Evolutionary conservation across 2,797 vertebrate species (phyloP), one percentile per base, ranked within the genome.

Genomic region (Cossypha dichroa): DNA sequence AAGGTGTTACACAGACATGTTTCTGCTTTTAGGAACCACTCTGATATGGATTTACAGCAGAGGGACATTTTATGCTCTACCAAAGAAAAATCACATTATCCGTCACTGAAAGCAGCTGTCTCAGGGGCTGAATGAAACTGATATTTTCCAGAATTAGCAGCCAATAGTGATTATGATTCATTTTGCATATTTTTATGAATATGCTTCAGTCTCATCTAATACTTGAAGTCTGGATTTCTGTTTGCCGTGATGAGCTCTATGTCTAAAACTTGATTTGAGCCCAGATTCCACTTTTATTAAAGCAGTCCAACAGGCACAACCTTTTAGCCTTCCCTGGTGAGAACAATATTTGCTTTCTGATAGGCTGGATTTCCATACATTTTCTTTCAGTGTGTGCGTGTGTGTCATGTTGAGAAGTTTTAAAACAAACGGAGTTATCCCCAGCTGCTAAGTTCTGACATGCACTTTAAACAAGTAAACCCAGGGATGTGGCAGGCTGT

Each of bases 331-430:
- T 92, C 85, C 78, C 83, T 8, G 20, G 73, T 58, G 79, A 85
- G 91, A 92, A 88, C 92, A 98, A 97, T 98, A 97, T 98, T 98
- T 98, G 97, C 97, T 98, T 98, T 98, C 97, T 97, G 94, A 98
- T 97, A 97, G 96, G 97, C 96, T 97, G 96, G 87, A 97, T 98
- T 97, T 96, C 97, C 96, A 97, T 95, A 93, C 93, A 94, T 97
- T 96, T 97, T 92, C 74, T 77, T 89, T 70, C 77, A 43, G 19
- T 15, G 49, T 36, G 73, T 58, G 80, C 1, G 1, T 3, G 9
- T 80, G 59, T 96, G 96, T 97, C 96, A 95, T 28, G 95, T 94
- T 94, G 97, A 96, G 96, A 97, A 98, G 97, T 96, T 96, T 97
- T 94, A 97, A 97, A 98, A 96, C 95, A 98, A 98, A 98, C 6